phyloP scores from a whole-genome alignment of 2,113 vertebrate species.

The Podarcis muralis region DNA sequence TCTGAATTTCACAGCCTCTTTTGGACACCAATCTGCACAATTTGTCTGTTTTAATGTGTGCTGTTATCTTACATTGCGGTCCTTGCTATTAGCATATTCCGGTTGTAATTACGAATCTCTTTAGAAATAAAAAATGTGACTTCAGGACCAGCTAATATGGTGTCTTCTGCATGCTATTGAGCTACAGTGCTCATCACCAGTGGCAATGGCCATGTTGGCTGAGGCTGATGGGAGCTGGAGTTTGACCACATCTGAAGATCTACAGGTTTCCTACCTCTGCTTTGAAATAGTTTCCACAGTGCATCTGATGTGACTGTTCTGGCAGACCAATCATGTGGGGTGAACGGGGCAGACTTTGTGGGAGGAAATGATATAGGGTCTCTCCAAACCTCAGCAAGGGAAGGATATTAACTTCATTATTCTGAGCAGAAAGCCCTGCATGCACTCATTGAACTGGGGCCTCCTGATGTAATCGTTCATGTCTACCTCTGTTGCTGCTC shows the following conservation, averaged over 20 bases:
- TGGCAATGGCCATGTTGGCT: background rate
- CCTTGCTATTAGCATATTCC: slow-evolving; percentile 16
- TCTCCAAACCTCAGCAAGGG: background rate
- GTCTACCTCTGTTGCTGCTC: background rate
- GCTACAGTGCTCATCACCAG: background rate
- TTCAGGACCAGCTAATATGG: background rate
- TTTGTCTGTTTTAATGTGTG: slow-evolving; percentile 25
- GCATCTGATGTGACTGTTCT: background rate
- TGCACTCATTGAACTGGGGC: background rate
- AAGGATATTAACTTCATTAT: background rate
- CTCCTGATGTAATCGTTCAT: background rate
- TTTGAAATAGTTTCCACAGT: background rate
- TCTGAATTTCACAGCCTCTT: background rate
- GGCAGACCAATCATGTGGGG: background rate
- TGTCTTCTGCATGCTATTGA: background rate
- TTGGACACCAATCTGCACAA: slow-evolving; percentile 11
- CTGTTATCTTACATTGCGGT: background rate
- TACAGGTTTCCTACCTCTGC: background rate
- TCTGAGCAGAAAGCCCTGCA: background rate
- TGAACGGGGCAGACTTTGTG: background rate
- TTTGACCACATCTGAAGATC: background rate
- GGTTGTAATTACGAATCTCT: background rate
- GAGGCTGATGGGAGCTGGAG: background rate
- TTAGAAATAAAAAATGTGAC: background rate
- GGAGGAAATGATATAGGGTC: background rate